Evolutionary conservation across 2,888 invertebrate genomes (phyloP).

Genomic region (Sialis fuliginosa): DNA sequence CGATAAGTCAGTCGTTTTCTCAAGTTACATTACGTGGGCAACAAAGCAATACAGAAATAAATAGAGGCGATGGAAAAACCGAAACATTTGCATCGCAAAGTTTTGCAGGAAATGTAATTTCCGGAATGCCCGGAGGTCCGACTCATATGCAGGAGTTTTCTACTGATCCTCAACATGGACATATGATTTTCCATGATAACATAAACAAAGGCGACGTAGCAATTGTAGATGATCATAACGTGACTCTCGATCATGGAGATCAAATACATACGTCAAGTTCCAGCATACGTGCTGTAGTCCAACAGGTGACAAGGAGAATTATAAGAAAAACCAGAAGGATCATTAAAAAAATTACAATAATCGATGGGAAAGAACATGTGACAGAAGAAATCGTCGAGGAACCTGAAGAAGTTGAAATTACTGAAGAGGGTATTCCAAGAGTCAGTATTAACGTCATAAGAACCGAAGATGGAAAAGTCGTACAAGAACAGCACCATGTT

Average conservation of each 20-base stretch:
- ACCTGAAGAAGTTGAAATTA: constrained; percentile 58
- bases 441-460: constrained; percentile 48
- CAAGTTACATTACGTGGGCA: constrained; percentile 50
- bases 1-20: constrained; percentile 43
- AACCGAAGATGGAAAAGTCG: constrained; percentile 32
- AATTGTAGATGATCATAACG: constrained; percentile 16
- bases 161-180: constrained; percentile 39
- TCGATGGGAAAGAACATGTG: constrained; percentile 69
- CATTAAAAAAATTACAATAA: constrained; percentile 55
- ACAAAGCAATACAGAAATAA: constrained; percentile 37
- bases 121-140: constrained; percentile 43
- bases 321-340: constrained; percentile 57
- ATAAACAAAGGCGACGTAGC: constrained; percentile 26
- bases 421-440: constrained; percentile 52
- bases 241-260: constrained; percentile 16
- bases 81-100: constrained; percentile 43
- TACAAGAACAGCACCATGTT: constrained; percentile 24
- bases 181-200: constrained; percentile 33
- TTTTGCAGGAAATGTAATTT: constrained; percentile 43
- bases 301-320: constrained; percentile 64
- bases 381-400: constrained; percentile 73
- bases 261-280: constrained; percentile 42
- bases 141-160: constrained; percentile 46
- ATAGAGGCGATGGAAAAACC: constrained; percentile 39
- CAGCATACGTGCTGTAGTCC: constrained; percentile 60